phyloP scores from a whole-genome alignment of 2,888 invertebrate genomes.

The Podabrus alpinus region DNA sequence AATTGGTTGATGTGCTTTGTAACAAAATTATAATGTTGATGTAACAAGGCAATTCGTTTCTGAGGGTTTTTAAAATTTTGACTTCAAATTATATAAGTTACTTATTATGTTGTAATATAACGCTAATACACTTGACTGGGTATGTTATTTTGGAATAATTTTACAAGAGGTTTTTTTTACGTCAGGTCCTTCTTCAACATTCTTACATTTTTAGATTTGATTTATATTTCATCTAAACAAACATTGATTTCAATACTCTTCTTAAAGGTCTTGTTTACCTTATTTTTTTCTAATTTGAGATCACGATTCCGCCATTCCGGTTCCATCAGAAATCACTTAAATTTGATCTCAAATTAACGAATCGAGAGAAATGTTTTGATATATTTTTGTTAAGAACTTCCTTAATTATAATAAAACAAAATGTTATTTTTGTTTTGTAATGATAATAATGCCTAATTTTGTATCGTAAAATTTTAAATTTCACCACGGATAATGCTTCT shows the following conservation, averaged over 20 bases:
- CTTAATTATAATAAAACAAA: background rate
- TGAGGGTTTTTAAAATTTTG: background rate
- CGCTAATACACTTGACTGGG: background rate
- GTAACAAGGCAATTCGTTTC: background rate
- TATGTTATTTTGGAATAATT: background rate
- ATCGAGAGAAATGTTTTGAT: background rate
- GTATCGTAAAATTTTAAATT: background rate
- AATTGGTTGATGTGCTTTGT: background rate
- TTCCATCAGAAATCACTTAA: background rate
- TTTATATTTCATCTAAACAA: background rate
- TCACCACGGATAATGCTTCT: background rate
- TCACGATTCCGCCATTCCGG: background rate
- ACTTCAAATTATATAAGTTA: background rate
- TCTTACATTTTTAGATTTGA: background rate
- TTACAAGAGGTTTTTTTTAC: background rate
- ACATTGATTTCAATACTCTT: background rate
- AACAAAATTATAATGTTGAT: background rate
- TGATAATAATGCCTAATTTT: background rate
- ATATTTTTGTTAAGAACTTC: background rate
- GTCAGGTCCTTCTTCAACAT: background rate
- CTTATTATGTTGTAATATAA: background rate
- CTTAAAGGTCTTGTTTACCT: background rate
- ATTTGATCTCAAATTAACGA: background rate
- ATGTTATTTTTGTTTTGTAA: background rate
- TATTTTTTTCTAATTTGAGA: background rate